Evolutionary conservation across 1,140 invertebrate species (phyloP).

Genomic region (Lepidurus apus): DNA sequence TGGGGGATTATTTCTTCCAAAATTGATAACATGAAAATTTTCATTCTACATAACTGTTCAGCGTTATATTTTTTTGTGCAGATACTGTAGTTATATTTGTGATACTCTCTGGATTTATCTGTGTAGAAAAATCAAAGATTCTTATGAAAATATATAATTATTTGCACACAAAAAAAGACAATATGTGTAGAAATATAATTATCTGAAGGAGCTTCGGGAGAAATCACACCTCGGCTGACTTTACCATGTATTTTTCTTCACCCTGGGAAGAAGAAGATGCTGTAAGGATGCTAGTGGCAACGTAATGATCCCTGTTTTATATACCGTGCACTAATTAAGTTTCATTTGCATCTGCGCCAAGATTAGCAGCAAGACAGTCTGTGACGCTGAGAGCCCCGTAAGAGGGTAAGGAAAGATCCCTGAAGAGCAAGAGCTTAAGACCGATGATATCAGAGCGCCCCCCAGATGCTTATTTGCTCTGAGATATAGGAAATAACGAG

Average conservation of each 20-base stretch:
- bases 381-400: background rate
- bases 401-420: background rate
- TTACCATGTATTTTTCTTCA: background rate
- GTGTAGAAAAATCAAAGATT: no score
- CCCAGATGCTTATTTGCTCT: background rate
- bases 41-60: no score
- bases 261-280: background rate
- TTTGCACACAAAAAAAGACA: no score
- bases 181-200: background rate
- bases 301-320: constrained; percentile 10
- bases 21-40: no score
- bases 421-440: background rate
- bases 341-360: constrained; percentile 10
- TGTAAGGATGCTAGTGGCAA: background rate
- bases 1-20: no score
- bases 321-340: constrained; percentile 15
- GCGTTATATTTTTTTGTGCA: no score
- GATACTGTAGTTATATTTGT: no score
- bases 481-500: background rate
- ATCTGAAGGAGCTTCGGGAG: background rate
- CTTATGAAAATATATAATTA: no score
- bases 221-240: background rate
- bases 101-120: no score
- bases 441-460: background rate
- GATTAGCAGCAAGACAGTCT: background rate